phyloP scores from a whole-genome alignment of 2,888 invertebrate genomes.

The Sabatieria punctata region DNA sequence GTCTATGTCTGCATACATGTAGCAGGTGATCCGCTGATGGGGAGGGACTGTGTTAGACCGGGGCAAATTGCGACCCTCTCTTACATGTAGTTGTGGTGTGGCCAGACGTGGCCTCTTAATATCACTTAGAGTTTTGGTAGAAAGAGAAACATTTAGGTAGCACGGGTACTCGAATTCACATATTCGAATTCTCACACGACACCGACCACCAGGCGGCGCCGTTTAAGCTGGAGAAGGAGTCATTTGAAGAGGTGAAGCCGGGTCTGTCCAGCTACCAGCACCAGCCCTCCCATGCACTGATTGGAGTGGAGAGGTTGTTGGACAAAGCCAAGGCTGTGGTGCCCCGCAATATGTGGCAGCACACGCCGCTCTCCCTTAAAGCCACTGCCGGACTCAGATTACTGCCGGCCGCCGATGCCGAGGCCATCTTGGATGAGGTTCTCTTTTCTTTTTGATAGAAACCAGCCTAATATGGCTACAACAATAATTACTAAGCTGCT shows the following conservation, averaged over 20 bases:
- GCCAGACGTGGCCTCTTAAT: too few species aligned
- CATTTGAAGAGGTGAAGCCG: constrained; percentile 48
- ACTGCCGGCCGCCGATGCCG: constrained; percentile 48
- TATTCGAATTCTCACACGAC: constrained; percentile 23
- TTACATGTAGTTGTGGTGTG: too few species aligned
- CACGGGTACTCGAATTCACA: constrained; percentile 28
- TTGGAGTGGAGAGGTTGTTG: constrained; percentile 22
- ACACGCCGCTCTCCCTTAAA: constrained; percentile 65
- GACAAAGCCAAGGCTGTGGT: constrained; percentile 53
- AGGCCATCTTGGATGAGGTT: constrained; percentile 53
- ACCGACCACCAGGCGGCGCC: neutral
- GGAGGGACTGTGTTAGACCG: too few species aligned
- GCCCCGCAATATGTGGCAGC: constrained; percentile 52
- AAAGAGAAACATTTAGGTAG: too few species aligned
- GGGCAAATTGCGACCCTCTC: too few species aligned
- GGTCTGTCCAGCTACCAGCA: constrained; percentile 73
- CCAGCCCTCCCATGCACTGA: constrained; percentile 53
- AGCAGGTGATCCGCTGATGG: too few species aligned
- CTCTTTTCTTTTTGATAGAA: constrained; percentile 6
- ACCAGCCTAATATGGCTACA: too few species aligned
- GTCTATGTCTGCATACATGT: too few species aligned
- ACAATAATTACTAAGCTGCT: too few species aligned
- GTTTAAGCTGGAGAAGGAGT: constrained; percentile 9
- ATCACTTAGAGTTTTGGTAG: too few species aligned
- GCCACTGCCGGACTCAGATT: constrained; percentile 80